These are phyloP conservation scores for Gandaritis pyraliata DNA, from an alignment of 2,888 invertebrate genomes.

Conservation along the genomic window DNA sequence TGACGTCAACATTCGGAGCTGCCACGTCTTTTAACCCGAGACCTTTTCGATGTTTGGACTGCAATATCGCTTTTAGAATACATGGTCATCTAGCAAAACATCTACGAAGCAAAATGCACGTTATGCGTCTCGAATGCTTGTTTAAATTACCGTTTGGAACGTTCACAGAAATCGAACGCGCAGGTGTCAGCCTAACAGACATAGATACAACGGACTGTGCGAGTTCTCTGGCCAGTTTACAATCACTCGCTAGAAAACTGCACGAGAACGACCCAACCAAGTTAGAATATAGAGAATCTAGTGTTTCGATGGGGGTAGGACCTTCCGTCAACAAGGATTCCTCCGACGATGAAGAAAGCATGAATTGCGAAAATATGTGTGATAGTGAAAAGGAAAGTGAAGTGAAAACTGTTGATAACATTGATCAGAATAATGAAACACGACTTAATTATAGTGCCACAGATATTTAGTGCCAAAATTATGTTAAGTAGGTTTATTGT, in stretches of 20 bases:
- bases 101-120: constrained; percentile 97
- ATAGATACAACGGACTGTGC: constrained; percentile 99
- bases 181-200: constrained; percentile 94
- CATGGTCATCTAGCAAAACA: constrained; percentile 99
- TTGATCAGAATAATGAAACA: constrained; percentile 75
- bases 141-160: constrained; percentile 97
- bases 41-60: constrained; percentile 98
- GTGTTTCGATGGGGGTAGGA: constrained; percentile 57
- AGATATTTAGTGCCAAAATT: constrained; percentile 87
- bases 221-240: constrained; percentile 94
- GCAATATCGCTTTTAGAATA: constrained; percentile 97
- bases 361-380: constrained; percentile 62
- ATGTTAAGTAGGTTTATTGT: constrained; percentile 82
- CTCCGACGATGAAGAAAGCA: constrained; percentile 82
- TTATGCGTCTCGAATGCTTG: constrained; percentile 95
- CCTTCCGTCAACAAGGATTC: constrained; percentile 75
- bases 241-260: constrained; percentile 91
- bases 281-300: constrained; percentile 86
- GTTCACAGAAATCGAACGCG: constrained; percentile 96
- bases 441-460: constrained; percentile 83
- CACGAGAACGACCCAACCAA: constrained; percentile 92
- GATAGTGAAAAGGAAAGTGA: constrained; percentile 80
- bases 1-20: constrained; percentile 93
- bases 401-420: constrained; percentile 72
- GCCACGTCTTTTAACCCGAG: constrained; percentile 96